Evolutionary conservation across 2,888 invertebrate genomes (phyloP).

Genomic region (Yponomeuta sedellus): DNA sequence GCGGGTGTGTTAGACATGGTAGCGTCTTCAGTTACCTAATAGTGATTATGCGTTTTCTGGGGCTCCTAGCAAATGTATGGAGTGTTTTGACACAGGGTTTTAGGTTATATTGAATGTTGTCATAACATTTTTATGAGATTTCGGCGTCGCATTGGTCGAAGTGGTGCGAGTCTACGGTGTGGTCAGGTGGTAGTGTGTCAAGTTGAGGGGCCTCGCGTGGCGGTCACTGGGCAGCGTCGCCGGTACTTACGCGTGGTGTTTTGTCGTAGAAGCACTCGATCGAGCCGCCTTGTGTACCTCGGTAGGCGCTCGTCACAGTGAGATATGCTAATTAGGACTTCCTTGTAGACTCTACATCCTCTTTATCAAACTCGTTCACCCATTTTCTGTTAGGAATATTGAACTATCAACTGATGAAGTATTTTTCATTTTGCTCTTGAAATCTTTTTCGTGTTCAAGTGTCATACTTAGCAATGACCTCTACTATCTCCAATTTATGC

Average conservation of each 20-base stretch:
- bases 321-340: conserved; percentile 69
- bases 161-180: neutral
- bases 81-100: conserved; percentile 61
- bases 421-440: neutral
- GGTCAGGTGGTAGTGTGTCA: neutral
- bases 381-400: neutral
- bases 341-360: conserved; percentile 40
- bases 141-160: neutral
- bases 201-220: neutral
- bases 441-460: too few species aligned
- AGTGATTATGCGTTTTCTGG: conserved; percentile 37
- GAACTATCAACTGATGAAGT: neutral
- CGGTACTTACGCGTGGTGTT: neutral
- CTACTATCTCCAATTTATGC: too few species aligned
- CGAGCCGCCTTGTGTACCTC: conserved; percentile 49
- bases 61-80: conserved; percentile 29
- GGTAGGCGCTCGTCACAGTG: conserved; percentile 46
- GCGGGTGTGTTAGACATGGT: conserved; percentile 52
- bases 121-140: conserved; percentile 39
- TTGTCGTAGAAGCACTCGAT: neutral
- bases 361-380: neutral
- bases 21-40: conserved; percentile 42
- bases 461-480: too few species aligned
- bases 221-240: neutral
- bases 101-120: conserved; percentile 75